Conservation (phyloP, 2,888 invertebrate genomes). For the Petrolisthes manimaculis region DNA sequence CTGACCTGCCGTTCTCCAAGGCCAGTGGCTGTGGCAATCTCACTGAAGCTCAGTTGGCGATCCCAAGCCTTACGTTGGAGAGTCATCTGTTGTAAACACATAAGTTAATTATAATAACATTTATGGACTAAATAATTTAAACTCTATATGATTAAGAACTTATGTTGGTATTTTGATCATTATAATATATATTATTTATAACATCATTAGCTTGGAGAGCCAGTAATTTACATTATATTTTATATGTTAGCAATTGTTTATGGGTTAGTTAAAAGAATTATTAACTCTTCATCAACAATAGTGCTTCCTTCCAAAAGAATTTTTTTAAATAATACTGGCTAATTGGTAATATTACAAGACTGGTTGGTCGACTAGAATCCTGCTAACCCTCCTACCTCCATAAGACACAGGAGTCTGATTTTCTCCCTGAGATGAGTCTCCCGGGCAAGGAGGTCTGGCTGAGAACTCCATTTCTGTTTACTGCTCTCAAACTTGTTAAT, state of each 20-base stretch:
- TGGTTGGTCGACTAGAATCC: too few relatives aligned
- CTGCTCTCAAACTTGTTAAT: slow-evolving; percentile 81
- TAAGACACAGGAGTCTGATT: slow-evolving; percentile 93
- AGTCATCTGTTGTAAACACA: slow-evolving; percentile 80
- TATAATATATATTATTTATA: neutral
- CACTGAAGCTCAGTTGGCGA: slow-evolving; percentile 86
- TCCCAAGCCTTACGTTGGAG: slow-evolving; percentile 92
- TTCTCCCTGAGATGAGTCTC: slow-evolving; percentile 89
- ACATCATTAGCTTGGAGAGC: neutral
- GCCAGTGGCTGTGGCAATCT: slow-evolving; percentile 78
- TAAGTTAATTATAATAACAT: neutral
- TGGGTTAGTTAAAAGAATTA: too few relatives aligned
- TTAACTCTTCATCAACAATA: too few relatives aligned
- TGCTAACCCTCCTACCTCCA: slow-evolving; percentile 78
- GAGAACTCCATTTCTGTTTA: slow-evolving; percentile 81
- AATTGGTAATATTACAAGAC: too few relatives aligned
- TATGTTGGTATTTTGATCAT: neutral
- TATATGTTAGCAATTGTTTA: too few relatives aligned
- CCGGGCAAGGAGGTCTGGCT: slow-evolving; percentile 86
- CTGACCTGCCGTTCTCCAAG: slow-evolving; percentile 59
- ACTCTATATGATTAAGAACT: neutral
- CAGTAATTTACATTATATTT: too few relatives aligned
- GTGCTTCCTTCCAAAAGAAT: too few relatives aligned
- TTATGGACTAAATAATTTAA: neutral
- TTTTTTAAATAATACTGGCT: too few relatives aligned